Evolutionary conservation across 2,797 vertebrate genomes (phyloP).

Genomic region (Hybognathus amarus): DNA sequence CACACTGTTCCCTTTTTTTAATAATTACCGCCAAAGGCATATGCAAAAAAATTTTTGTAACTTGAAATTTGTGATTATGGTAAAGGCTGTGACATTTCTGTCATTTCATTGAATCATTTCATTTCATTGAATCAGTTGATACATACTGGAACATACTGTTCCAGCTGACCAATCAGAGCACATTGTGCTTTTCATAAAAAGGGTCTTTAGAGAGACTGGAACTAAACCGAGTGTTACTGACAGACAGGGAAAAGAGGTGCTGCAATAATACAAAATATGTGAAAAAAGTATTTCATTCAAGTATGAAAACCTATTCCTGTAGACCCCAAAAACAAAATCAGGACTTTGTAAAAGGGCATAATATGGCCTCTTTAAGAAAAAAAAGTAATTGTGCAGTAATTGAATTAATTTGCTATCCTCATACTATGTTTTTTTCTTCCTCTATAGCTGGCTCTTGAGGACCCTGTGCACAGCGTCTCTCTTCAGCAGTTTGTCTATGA

Average conservation of each 20-base stretch:
- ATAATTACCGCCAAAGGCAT: neutral
- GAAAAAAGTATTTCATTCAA: neutral
- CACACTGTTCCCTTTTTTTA: neutral
- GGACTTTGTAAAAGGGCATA: neutral
- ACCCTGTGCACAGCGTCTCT: constrained; percentile 94
- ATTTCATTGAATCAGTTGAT: neutral
- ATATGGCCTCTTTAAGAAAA: neutral
- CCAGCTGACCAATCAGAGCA: neutral
- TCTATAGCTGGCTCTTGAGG: constrained; percentile 88
- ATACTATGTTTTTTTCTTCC: constrained; percentile 1
- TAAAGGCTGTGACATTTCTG: neutral
- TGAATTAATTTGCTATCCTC: neutral
- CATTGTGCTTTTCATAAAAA: neutral
- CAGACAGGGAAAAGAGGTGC: neutral
- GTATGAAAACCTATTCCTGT: neutral
- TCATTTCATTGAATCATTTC: too few relatives aligned
- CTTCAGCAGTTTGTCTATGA: constrained; percentile 94
- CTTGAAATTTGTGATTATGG: neutral
- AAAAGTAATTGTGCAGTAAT: too few relatives aligned
- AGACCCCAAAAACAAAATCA: neutral
- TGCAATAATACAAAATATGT: neutral
- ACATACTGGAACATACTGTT: too few relatives aligned
- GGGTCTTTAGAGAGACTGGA: neutral
- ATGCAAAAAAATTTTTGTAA: neutral
- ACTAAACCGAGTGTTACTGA: neutral